These are phyloP conservation scores for Parazoanthus darwini DNA, from an alignment of 92 coral and sea anemone species.

Conservation along the genomic window DNA sequence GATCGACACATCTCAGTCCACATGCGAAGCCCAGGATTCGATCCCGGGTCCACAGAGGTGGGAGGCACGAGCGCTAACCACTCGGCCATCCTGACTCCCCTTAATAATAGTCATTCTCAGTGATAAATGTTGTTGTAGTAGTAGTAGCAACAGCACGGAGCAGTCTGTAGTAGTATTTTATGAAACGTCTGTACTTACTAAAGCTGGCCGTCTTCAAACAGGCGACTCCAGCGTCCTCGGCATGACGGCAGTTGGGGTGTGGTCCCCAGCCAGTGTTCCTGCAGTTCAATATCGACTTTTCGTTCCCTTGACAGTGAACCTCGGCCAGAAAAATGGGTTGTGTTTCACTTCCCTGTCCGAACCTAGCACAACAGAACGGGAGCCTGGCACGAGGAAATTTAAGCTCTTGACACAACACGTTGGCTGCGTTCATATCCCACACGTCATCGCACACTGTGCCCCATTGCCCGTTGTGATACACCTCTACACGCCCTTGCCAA, in stretches of 20 bases:
- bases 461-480: conserved; percentile 23
- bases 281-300: conserved; percentile 4
- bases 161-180: no score
- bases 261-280: conserved; percentile 39
- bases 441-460: conserved; percentile 40
- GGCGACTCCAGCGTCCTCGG: conserved; percentile 27
- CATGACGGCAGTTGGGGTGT: not conserved
- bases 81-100: no score
- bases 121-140: no score
- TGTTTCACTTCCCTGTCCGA: conserved; percentile 26
- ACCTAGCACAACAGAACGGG: conserved; percentile 35
- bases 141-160: no score
- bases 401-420: conserved; percentile 26
- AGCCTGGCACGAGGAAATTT: conserved; percentile 34
- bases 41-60: no score
- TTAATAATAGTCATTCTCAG: no score
- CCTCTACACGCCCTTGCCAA: conserved; percentile 35
- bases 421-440: conserved; percentile 41
- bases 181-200: not conserved
- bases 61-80: no score
- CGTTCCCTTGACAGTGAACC: conserved; percentile 40
- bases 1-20: no score
- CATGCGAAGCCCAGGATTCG: no score
- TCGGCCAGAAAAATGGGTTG: conserved; percentile 41
- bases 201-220: conserved; percentile 8